These are phyloP conservation scores for Scophthalmus maximus DNA, from an alignment of 2,113 vertebrate species.

Conservation along the genomic window DNA sequence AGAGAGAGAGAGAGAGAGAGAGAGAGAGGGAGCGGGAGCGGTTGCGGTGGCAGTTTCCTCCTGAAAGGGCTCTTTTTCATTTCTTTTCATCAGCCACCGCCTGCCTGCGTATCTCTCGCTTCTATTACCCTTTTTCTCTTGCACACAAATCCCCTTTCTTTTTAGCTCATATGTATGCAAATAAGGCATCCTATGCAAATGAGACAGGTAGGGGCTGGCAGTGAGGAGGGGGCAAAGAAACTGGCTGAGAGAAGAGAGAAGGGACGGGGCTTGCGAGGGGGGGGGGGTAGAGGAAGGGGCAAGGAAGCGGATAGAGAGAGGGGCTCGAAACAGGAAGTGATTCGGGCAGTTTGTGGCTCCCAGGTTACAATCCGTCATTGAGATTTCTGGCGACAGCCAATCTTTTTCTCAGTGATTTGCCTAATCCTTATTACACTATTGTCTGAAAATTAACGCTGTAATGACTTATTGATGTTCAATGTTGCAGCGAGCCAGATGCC, in stretches of 20 bases:
- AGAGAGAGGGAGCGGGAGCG: neutral
- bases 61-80: conserved; percentile 71
- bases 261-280: neutral
- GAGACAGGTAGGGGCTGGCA: conserved; percentile 71
- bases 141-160: conserved; percentile 75
- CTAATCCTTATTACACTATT: conserved; percentile 23
- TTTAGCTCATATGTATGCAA: conserved; percentile 83
- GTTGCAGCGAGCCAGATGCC: conserved; percentile 2
- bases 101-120: conserved; percentile 68
- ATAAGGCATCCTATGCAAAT: conserved; percentile 80
- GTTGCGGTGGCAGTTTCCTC: conserved; percentile 50
- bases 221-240: conserved; percentile 50
- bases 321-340: conserved; percentile 49
- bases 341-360: conserved; percentile 2
- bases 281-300: neutral
- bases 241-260: conserved; percentile 12
- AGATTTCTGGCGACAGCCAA: conserved; percentile 31
- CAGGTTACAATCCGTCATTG: conserved; percentile 26
- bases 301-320: neutral
- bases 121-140: conserved; percentile 55
- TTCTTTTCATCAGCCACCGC: conserved; percentile 74
- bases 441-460: conserved; percentile 31
- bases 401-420: conserved; percentile 27
- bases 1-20: neutral
- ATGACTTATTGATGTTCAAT: conserved; percentile 36